phyloP scores from a whole-genome alignment of 2,797 vertebrate species.

The Salarias fasciatus region DNA sequence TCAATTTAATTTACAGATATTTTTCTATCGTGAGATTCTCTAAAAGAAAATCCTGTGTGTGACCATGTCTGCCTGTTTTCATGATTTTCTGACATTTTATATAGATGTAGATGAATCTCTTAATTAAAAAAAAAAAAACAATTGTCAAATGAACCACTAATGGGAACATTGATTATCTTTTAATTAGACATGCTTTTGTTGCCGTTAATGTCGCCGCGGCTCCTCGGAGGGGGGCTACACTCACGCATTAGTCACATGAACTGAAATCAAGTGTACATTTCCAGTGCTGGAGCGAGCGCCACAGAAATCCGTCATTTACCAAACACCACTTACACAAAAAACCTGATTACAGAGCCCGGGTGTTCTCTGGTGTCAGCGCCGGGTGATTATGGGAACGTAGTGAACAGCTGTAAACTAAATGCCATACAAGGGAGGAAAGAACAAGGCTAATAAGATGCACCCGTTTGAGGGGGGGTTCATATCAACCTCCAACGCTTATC shows the following conservation, averaged over 20 bases:
- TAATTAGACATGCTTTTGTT: neutral
- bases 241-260: constrained; percentile 1
- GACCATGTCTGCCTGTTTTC: neutral
- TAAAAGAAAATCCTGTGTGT: no score
- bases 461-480: constrained; percentile 35
- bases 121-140: neutral
- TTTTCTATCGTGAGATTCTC: no score
- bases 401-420: constrained; percentile 33
- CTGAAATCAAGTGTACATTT: constrained; percentile 2
- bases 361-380: constrained; percentile 7
- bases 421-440: neutral
- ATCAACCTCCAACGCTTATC: constrained; percentile 53
- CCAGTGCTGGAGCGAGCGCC: constrained; percentile 9
- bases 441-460: constrained; percentile 37
- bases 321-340: constrained; percentile 5
- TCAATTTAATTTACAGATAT: no score
- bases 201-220: neutral
- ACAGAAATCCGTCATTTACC: neutral
- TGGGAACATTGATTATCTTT: neutral
- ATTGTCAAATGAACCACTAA: neutral
- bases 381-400: constrained; percentile 13
- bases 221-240: neutral
- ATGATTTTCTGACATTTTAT: constrained; percentile 5
- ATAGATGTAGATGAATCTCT: neutral
- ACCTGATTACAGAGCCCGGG: constrained; percentile 1